Conservation (phyloP, 2,113 vertebrate genomes). For the Pionites leucogaster region DNA sequence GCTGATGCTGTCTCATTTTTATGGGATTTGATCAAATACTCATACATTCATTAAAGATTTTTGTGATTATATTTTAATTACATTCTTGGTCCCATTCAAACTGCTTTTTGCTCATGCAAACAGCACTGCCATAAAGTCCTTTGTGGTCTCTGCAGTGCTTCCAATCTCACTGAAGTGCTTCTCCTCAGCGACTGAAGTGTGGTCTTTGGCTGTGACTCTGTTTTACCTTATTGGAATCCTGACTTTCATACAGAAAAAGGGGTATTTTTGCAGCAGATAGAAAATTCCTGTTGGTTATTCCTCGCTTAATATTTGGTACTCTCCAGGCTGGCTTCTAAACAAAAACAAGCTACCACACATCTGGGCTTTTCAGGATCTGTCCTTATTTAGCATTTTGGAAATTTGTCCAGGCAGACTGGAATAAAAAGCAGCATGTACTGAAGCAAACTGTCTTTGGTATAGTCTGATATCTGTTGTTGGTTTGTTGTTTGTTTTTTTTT, state of each 20-base stretch:
- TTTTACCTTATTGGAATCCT: not conserved
- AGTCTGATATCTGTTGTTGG: not conserved
- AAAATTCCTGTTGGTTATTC: not conserved
- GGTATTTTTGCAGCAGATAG: not conserved
- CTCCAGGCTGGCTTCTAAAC: not conserved
- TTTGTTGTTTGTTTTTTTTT: not conserved
- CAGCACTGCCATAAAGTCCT: not conserved
- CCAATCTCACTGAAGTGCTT: not conserved
- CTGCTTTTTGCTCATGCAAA: not conserved
- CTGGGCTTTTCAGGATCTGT: not conserved
- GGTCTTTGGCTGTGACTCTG: not conserved
- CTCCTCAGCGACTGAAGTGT: not conserved
- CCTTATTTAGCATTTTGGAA: not conserved
- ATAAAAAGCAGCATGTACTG: not conserved
- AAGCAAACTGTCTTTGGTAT: not conserved
- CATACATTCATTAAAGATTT: not conserved
- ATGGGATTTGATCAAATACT: not conserved
- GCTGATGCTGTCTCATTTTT: not conserved
- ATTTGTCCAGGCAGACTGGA: not conserved
- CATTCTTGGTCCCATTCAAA: not conserved
- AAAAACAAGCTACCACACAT: not conserved
- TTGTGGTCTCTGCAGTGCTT: not conserved
- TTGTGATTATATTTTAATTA: constrained; percentile 9
- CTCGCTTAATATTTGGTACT: not conserved
- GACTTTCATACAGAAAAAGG: not conserved